Percentiles rank a stretch among this genome's conserved stretches.
Evolutionary conservation across 2,888 invertebrate genomes (phyloP).

Genomic region (Lasiommata megera): DNA sequence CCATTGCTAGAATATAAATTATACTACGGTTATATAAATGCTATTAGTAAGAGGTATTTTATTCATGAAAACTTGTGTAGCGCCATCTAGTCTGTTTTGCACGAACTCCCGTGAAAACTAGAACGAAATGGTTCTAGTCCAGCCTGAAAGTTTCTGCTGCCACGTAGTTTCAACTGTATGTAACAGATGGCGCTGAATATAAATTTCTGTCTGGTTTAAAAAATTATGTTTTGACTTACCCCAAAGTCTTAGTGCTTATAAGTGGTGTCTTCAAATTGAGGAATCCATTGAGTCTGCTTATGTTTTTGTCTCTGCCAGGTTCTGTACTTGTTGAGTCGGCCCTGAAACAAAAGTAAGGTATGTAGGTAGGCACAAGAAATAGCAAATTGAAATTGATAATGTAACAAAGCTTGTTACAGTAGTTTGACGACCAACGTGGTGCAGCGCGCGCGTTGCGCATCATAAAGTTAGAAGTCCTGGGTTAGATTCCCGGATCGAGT

Average conservation of each 20-base stretch:
- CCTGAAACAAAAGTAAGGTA: constrained; percentile 45
- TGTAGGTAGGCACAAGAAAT: background rate
- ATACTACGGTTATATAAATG: too few relatives aligned
- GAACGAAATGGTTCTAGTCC: background rate
- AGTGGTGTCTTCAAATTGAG: constrained; percentile 87
- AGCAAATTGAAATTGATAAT: too few relatives aligned
- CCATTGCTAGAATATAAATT: too few relatives aligned
- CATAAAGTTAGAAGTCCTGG: too few relatives aligned
- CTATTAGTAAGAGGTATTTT: too few relatives aligned
- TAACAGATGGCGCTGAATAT: background rate
- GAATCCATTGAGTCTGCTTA: constrained; percentile 83
- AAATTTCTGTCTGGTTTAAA: background rate
- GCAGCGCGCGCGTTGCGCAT: too few relatives aligned
- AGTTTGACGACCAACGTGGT: too few relatives aligned
- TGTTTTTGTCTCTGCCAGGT: constrained; percentile 74
- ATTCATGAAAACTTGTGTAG: background rate
- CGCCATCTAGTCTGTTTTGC: background rate
- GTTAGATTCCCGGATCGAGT: too few relatives aligned
- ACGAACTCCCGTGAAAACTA: background rate
- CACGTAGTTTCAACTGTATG: background rate
- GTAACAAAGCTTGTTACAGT: too few relatives aligned
- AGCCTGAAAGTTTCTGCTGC: background rate
- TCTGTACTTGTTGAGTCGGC: constrained; percentile 57
- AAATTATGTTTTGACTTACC: constrained; percentile 78
- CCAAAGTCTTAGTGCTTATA: constrained; percentile 87